Evolutionary conservation across 2,113 vertebrate species (phyloP), one percentile per base, ranked within the genome.

Genomic region (Ptilorrhoa leucosticta): DNA sequence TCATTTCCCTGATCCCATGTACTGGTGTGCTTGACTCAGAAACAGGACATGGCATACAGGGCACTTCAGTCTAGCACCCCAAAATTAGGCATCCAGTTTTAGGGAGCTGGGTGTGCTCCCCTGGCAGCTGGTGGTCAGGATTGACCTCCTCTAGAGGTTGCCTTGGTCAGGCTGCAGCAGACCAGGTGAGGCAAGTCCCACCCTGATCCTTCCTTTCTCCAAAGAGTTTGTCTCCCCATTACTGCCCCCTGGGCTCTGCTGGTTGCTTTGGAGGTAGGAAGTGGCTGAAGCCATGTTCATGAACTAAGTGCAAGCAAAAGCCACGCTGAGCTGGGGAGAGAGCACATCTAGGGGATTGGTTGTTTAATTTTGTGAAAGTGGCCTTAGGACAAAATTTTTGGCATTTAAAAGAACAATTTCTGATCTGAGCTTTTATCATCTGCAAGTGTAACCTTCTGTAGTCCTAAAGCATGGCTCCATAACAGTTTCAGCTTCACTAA

Each of bases 161-260:
- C 11, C 27, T 73, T 78, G 47, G 44, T 19, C 26, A 15, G 14
- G 18, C 23, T 72, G 30, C 21, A 58, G 64, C 31, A 58, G 30
- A 12, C 64, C 11, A 37, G 27, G 24, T 24, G 50, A 60, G 30
- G 3, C 0, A 0, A 64, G 12, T 45, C 50, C 31, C 13, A 5
- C 12, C 23, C 16, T n/a, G 50, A 31, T n/a, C 26, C 44, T 65
- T 61, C 27, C 35, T 57, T 79, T 80, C 24, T 60, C 30, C 63
- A 44, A 42, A 42, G 69, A 22, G 4, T 60, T 87, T 65, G 6
- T n/a, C 12, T 39, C 4, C 26, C 16, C 6, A 4, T 21, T 65
- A 4, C 30, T 51, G 11, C 14, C 2, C 22, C 45, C 45, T 20
- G 5, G 27, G 39, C 30, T 56, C 28, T 75, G 30, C 35, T 50